phyloP scores from a whole-genome alignment of 2,888 invertebrate genomes.

The Anodontia alba region DNA sequence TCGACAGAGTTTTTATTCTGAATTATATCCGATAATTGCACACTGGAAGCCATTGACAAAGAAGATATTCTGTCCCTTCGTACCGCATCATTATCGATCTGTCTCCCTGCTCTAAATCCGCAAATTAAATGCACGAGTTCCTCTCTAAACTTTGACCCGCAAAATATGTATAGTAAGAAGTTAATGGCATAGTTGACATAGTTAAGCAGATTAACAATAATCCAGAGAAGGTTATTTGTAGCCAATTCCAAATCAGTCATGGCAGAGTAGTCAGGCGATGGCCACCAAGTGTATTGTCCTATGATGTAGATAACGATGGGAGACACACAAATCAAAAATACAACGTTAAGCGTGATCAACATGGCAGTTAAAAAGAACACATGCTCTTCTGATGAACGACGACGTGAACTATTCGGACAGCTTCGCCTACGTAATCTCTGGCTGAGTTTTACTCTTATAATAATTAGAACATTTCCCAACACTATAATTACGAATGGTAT shows the following conservation, averaged over 20 bases:
- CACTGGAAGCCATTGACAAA: neutral
- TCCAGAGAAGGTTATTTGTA: neutral
- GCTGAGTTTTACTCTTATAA: neutral
- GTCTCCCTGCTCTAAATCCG: neutral
- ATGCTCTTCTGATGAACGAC: neutral
- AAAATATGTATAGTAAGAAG: constrained; percentile 19
- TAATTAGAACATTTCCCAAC: neutral
- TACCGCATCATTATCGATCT: neutral
- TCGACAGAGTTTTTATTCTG: too few relatives aligned
- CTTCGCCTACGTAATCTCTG: neutral
- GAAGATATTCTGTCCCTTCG: neutral
- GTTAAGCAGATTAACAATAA: constrained; percentile 8
- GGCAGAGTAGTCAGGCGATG: neutral
- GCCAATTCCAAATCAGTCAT: neutral
- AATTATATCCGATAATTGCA: neutral
- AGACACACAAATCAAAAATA: constrained; percentile 19
- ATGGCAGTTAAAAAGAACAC: constrained; percentile 16
- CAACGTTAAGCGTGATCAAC: constrained; percentile 22
- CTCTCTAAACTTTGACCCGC: constrained; percentile 17
- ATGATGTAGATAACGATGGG: constrained; percentile 13
- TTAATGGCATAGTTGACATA: constrained; percentile 21
- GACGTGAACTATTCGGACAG: neutral
- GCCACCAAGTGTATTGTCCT: constrained; percentile 10
- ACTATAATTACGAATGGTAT: constrained; percentile 4
- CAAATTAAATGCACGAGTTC: neutral